Percentiles rank a stretch among this genome's conserved stretches.
Evolutionary conservation across 2,888 invertebrate species (phyloP).

Genomic region (Choreutis nemorana): DNA sequence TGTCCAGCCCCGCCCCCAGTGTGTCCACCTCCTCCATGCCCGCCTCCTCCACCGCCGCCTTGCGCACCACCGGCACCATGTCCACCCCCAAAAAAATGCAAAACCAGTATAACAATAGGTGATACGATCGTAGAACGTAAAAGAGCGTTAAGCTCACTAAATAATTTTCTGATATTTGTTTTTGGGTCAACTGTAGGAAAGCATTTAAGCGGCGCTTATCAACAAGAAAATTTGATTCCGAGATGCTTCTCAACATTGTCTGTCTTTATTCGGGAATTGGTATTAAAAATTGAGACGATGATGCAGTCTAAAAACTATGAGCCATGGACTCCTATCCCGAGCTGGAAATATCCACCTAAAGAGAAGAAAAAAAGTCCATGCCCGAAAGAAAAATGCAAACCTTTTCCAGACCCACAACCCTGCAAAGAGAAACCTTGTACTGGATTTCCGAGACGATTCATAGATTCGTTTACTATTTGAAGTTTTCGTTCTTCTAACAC

Average conservation of each 20-base stretch:
- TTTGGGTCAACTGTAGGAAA: too few species aligned
- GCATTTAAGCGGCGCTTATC: too few species aligned
- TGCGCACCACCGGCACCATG: slow-evolving; percentile 4
- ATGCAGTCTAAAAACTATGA: slow-evolving; percentile 22
- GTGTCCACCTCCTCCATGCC: slow-evolving; percentile 15
- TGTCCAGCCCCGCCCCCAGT: slow-evolving; percentile 11
- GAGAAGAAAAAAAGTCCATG: slow-evolving; percentile 18
- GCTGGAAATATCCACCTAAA: slow-evolving; percentile 29
- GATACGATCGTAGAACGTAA: too few species aligned
- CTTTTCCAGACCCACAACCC: slow-evolving; percentile 14
- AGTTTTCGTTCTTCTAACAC: too few species aligned
- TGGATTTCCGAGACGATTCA: slow-evolving; percentile 26
- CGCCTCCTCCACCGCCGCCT: slow-evolving; percentile 6
- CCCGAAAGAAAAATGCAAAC: slow-evolving; percentile 33
- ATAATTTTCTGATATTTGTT: too few species aligned
- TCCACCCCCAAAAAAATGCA: slow-evolving; percentile 4
- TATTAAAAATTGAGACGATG: not conserved
- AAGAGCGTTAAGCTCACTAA: too few species aligned
- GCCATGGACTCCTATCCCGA: slow-evolving; percentile 46
- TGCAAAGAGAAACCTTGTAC: slow-evolving; percentile 24
- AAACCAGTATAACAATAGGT: too few species aligned
- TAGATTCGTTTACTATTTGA: too few species aligned
- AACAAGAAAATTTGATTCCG: too few species aligned
- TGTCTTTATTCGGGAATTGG: too few species aligned
- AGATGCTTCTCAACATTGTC: too few species aligned